These are phyloP conservation scores for Notechis scutatus DNA, from an alignment of 2,113 vertebrate genomes.

Conservation along the genomic window DNA sequence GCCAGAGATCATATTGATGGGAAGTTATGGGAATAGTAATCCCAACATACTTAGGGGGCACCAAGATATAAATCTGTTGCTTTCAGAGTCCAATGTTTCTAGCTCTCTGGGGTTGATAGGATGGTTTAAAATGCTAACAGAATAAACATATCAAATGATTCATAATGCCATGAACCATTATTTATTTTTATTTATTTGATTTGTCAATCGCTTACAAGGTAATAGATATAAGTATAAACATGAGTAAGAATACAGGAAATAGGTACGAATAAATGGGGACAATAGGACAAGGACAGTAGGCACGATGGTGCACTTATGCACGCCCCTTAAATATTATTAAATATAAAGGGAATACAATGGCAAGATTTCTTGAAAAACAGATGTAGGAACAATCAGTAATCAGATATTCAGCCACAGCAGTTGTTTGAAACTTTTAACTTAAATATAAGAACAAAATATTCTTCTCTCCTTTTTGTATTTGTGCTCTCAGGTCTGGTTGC, in stretches of 20 bases:
- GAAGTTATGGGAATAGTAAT: no score
- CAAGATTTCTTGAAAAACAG: not conserved
- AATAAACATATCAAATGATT: not conserved
- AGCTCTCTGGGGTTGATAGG: not conserved
- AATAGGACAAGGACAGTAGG: no score
- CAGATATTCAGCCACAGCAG: not conserved
- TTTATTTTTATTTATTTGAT: no score
- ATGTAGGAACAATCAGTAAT: slow-evolving; percentile 4
- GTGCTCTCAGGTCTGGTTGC: not conserved
- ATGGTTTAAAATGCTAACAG: not conserved
- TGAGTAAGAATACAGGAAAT: no score
- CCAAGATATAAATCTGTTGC: no score
- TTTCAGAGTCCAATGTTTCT: not conserved
- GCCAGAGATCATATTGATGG: no score
- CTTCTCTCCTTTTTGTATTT: not conserved
- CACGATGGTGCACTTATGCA: no score
- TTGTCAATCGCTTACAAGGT: no score
- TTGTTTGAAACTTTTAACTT: not conserved
- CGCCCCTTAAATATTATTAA: no score
- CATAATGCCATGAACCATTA: not conserved
- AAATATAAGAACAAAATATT: slow-evolving; percentile 1
- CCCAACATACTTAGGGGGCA: no score
- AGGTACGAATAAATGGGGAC: no score
- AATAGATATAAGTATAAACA: no score
- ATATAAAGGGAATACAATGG: not conserved